Percentiles rank a stretch among this genome's conserved stretches.
phyloP scores from a whole-genome alignment of 2,888 invertebrate species.

The Agonopterix arenella region DNA sequence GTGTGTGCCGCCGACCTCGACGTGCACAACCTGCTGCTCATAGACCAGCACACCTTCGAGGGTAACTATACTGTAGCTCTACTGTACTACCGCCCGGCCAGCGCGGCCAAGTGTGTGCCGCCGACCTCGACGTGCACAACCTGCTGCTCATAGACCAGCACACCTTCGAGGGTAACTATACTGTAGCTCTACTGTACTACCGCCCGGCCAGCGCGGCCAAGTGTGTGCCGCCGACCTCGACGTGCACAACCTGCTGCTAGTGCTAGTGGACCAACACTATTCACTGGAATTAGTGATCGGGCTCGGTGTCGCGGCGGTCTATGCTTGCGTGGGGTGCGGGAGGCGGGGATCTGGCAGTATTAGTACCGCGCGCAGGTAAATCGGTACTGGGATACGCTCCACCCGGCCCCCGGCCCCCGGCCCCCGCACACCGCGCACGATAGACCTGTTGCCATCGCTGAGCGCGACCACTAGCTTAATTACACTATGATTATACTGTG shows the following conservation, averaged over 20 bases:
- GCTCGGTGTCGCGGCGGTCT: too few species aligned
- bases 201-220: conserved; percentile 73
- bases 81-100: conserved; percentile 57
- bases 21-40: conserved; percentile 91
- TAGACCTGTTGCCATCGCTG: too few species aligned
- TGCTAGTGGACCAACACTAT: conserved; percentile 92
- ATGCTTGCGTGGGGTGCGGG: too few species aligned
- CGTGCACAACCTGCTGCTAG: conserved; percentile 92
- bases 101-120: conserved; percentile 80
- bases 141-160: conserved; percentile 95
- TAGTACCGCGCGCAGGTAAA: too few species aligned
- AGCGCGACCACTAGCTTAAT: too few species aligned
- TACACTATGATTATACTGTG: too few species aligned
- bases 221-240: conserved; percentile 90
- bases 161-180: conserved; percentile 86
- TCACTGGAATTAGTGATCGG: too few species aligned
- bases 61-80: conserved; percentile 31
- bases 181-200: conserved; percentile 13
- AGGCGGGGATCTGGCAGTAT: too few species aligned
- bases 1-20: conserved; percentile 90
- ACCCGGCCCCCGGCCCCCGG: conserved; percentile 35
- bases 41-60: conserved; percentile 98
- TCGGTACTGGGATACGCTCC: too few species aligned
- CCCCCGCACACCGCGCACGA: conserved; percentile 85
- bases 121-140: conserved; percentile 94